Evolutionary conservation across 2,888 invertebrate species (phyloP), one percentile per base, ranked within the genome.

Genomic region (Ligdia adustata): DNA sequence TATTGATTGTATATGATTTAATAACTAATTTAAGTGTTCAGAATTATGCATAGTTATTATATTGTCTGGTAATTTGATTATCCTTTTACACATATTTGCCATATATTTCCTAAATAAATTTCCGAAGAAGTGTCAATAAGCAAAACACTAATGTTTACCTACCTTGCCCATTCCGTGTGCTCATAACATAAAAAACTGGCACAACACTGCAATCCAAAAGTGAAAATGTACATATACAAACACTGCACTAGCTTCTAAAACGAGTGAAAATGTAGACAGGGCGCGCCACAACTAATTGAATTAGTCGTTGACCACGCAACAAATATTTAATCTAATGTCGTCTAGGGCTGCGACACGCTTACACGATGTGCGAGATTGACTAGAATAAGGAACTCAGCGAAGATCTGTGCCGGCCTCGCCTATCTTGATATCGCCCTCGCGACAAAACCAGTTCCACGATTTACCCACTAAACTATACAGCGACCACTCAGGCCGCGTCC

Each of bases 401-500:
- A 74, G 74, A 71, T 63, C 51, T 69, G 67, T 69, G 66, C 73
- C 76, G 76, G 76, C 75, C 77, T 75, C 74, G 66, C 69, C 53
- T 55, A 68, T 66, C 16, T 27, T 16, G 65, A 72, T 72, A 70
- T 70, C 72, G 57, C 37, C 48, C 64, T 71, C 67, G 54, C 72
- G 59, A n/a, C n/a, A 75, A 81, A 86, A 87, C 84, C 81, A 57
- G 82, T 80, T 80, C 61, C 43, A 62, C 35, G 65, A 79, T 77
- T 87, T 81, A 87, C 85, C 82, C 75, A 84, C 79, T 84, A 81
- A 82, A 65, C 82, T 76, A 80, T 55, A 77, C 72, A 79, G 72
- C 72, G 59, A 57, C 51, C 73, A 66, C 77, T 80, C 79, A 79
- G 80, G 72, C 64, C 65, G 55, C 63, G 60, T 57, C 60, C 65